These are phyloP conservation scores for Andrena bicolor DNA, from an alignment of 2,888 invertebrate species.

Conservation along the genomic window DNA sequence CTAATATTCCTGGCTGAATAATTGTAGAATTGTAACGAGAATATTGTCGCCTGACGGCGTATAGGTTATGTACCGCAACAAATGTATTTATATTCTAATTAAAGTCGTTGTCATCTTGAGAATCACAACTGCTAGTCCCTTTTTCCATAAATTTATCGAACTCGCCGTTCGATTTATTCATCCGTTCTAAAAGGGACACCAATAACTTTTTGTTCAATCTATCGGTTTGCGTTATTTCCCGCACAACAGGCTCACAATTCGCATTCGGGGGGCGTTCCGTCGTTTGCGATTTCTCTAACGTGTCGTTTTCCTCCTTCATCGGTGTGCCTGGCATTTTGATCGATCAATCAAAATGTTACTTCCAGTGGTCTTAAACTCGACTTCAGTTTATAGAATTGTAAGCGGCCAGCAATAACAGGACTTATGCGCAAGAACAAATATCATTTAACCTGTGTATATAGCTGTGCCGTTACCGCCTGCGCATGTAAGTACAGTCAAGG, in stretches of 20 bases:
- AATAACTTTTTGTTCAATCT: conserved; percentile 89
- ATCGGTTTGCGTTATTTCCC: conserved; percentile 88
- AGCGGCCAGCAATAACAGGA: conserved; percentile 5
- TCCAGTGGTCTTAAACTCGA: background rate
- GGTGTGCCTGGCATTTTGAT: conserved; percentile 81
- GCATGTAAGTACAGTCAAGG: conserved; percentile 16
- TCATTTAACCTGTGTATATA: conserved; percentile 14
- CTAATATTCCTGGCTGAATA: conserved; percentile 2
- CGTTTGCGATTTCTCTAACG: conserved; percentile 59
- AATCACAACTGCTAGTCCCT: conserved; percentile 80
- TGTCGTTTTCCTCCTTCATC: conserved; percentile 68
- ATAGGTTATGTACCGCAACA: conserved; percentile 50
- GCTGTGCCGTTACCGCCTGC: conserved; percentile 1
- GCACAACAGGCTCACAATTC: conserved; percentile 69
- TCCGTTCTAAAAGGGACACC: conserved; percentile 87
- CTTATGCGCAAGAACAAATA: conserved; percentile 27
- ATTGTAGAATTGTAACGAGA: conserved; percentile 43
- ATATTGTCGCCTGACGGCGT: background rate
- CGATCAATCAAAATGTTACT: background rate
- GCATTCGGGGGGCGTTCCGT: conserved; percentile 62
- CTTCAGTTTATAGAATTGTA: background rate
- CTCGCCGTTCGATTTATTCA: conserved; percentile 84
- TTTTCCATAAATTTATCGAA: conserved; percentile 77
- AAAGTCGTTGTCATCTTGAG: conserved; percentile 84
- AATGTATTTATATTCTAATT: conserved; percentile 20